Evolutionary conservation across 2,113 vertebrate genomes (phyloP).

Genomic region (Toxotes chatareus): DNA sequence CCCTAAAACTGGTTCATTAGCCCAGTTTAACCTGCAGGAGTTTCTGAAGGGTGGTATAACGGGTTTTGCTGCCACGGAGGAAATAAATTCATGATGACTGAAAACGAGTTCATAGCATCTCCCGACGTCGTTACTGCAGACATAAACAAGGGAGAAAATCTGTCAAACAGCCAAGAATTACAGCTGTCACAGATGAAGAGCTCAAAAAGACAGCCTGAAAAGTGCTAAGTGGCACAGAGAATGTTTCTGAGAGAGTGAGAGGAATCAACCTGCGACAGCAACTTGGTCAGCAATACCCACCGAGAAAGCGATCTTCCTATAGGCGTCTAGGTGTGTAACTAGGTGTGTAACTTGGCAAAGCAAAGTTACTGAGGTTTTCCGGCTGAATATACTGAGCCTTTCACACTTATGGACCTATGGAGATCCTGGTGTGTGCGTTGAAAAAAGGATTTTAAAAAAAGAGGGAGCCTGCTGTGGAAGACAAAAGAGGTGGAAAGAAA

Average conservation of each 20-base stretch:
- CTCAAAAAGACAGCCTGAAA: neutral
- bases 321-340: neutral
- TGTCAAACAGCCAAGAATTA: neutral
- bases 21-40: neutral
- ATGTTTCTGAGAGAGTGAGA: neutral
- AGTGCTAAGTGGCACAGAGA: neutral
- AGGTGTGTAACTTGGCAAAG: too few relatives aligned
- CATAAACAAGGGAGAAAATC: neutral
- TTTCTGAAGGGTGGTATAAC: neutral
- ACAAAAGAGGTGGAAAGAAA: slow-evolving; percentile 30
- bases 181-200: neutral
- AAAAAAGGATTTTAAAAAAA: slow-evolving; percentile 32
- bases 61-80: neutral
- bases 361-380: slow-evolving; percentile 28
- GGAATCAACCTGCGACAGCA: neutral
- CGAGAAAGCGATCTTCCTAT: neutral
- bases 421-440: slow-evolving; percentile 5
- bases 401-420: slow-evolving; percentile 8
- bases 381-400: slow-evolving; percentile 27
- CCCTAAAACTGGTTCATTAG: neutral
- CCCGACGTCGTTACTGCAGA: too few relatives aligned
- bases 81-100: neutral
- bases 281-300: neutral
- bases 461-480: slow-evolving; percentile 42
- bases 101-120: too few relatives aligned